phyloP scores from a whole-genome alignment of 2,888 invertebrate genomes.

The Molanna angustata region DNA sequence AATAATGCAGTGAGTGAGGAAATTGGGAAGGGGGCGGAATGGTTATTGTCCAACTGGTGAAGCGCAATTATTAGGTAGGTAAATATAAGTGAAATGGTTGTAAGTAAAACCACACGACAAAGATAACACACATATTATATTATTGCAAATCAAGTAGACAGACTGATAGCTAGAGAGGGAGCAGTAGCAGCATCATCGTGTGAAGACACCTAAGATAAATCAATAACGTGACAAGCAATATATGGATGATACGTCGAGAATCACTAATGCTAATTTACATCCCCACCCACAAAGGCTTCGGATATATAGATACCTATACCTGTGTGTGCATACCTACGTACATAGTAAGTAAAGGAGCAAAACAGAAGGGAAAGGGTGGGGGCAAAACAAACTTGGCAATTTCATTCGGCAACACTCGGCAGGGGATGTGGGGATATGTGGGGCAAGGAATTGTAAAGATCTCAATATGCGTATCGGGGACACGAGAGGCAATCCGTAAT shows the following conservation, averaged over 20 bases:
- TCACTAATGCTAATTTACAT: slow-evolving; percentile 13
- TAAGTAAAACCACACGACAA: no score
- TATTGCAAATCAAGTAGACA: no score
- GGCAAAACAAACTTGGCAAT: slow-evolving; percentile 30
- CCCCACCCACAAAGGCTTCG: slow-evolving; percentile 5
- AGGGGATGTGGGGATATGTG: neutral
- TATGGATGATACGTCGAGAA: neutral
- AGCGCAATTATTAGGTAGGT: no score
- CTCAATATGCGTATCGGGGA: slow-evolving; percentile 30
- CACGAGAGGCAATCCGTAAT: neutral
- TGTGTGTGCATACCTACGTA: slow-evolving; percentile 7
- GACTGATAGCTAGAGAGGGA: no score
- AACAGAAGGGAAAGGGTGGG: no score
- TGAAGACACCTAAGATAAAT: neutral
- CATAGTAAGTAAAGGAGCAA: slow-evolving; percentile 7
- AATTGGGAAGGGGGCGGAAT: no score
- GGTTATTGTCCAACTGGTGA: no score
- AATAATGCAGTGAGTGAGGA: no score
- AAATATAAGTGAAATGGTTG: no score
- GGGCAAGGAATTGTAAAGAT: slow-evolving; percentile 18
- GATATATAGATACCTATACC: slow-evolving; percentile 2
- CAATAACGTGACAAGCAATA: neutral
- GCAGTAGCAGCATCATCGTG: no score
- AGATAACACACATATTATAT: no score
- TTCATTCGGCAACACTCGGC: slow-evolving; percentile 22